phyloP scores from a whole-genome alignment of 1,140 invertebrate species.

The Pseudachorutes palmiensis region DNA sequence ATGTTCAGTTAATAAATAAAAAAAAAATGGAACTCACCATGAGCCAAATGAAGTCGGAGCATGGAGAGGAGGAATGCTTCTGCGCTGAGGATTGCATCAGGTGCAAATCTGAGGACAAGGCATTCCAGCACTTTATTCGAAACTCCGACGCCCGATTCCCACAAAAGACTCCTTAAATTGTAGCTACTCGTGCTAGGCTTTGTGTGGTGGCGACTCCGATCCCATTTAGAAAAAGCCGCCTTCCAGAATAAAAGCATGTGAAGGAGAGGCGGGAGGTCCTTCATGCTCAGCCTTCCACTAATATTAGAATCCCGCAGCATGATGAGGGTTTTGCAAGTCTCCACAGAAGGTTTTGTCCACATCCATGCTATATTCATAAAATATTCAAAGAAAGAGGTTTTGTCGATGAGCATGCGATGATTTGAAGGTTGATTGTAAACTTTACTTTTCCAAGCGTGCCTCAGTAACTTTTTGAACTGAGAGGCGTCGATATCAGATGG shows the following conservation, averaged over 20 bases:
- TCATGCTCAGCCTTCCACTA: conserved; percentile 52
- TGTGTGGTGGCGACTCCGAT: conserved; percentile 47
- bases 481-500: conserved; percentile 57
- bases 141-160: conserved; percentile 60
- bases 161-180: conserved; percentile 54
- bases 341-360: conserved; percentile 50
- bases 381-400: not conserved
- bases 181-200: conserved; percentile 56
- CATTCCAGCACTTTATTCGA: conserved; percentile 68
- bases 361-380: conserved; percentile 43
- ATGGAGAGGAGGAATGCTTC: conserved; percentile 61
- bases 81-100: conserved; percentile 51
- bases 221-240: conserved; percentile 55
- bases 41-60: conserved; percentile 60
- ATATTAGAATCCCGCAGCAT: conserved; percentile 60
- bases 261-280: conserved; percentile 54
- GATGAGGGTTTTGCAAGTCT: conserved; percentile 57
- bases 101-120: conserved; percentile 57
- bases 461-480: conserved; percentile 54
- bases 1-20: not conserved
- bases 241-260: conserved; percentile 59
- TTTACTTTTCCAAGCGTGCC: conserved; percentile 52
- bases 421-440: conserved; percentile 3
- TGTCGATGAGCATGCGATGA: no score
- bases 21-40: conserved; percentile 47